These are phyloP conservation scores for Cyclophora punctaria DNA, from an alignment of 2,888 invertebrate genomes.

Conservation along the genomic window DNA sequence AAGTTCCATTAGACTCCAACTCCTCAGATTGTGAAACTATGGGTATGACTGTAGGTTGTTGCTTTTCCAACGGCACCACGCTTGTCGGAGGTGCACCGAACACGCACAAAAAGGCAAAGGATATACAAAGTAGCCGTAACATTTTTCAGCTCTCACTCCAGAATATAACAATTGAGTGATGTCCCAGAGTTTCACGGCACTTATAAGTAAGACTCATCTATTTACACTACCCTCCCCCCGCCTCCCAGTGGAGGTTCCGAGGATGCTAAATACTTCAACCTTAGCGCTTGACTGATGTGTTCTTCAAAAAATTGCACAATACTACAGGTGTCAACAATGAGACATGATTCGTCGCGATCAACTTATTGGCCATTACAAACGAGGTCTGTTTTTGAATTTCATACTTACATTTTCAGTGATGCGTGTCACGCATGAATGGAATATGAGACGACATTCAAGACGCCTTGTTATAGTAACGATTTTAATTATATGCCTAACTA, in stretches of 20 bases:
- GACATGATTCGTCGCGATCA: conserved; percentile 47
- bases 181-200: conserved; percentile 59
- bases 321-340: conserved; percentile 62
- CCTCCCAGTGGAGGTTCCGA: conserved; percentile 59
- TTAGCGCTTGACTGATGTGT: conserved; percentile 65
- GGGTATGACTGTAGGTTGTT: conserved; percentile 59
- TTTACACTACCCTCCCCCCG: conserved; percentile 72
- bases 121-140: conserved; percentile 38
- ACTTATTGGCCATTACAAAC: conserved; percentile 31
- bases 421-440: conserved; percentile 8
- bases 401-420: conserved; percentile 25
- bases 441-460: background rate
- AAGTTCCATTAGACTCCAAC: conserved; percentile 68
- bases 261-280: conserved; percentile 72
- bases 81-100: conserved; percentile 40
- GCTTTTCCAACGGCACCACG: conserved; percentile 45
- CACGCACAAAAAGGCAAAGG: conserved; percentile 29
- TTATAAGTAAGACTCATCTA: conserved; percentile 70
- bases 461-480: background rate
- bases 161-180: conserved; percentile 57
- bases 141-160: conserved; percentile 47
- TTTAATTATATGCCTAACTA: too few species aligned
- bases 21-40: conserved; percentile 70
- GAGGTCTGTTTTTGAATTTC: conserved; percentile 24
- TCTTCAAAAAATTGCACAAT: conserved; percentile 71